These are phyloP conservation scores for Parauchenoglanis ngamensis DNA, from an alignment of 2,797 vertebrate species.

Conservation along the genomic window DNA sequence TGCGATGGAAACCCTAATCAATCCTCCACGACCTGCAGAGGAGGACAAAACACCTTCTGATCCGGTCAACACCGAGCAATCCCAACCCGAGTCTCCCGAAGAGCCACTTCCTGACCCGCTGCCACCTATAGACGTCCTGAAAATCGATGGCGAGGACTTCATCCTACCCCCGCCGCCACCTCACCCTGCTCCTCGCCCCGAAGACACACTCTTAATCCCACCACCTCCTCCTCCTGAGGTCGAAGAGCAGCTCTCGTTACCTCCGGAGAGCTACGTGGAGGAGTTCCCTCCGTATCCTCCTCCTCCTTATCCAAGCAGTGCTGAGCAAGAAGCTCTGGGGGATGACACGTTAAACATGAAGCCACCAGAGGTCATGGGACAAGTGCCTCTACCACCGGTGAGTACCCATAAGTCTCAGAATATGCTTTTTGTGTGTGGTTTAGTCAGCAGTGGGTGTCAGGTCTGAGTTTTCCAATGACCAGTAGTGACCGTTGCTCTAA, in stretches of 20 bases:
- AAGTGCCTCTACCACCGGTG: conserved; percentile 90
- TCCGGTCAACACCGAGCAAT: conserved; percentile 62
- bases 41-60: conserved; percentile 63
- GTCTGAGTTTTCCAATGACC: background rate
- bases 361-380: conserved; percentile 92
- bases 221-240: conserved; percentile 67
- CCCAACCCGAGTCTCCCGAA: conserved; percentile 46
- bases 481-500: background rate
- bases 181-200: conserved; percentile 77
- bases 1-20: conserved; percentile 88
- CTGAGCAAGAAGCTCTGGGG: conserved; percentile 83
- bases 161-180: conserved; percentile 70
- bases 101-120: conserved; percentile 49
- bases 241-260: conserved; percentile 70
- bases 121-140: conserved; percentile 40
- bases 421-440: background rate
- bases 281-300: conserved; percentile 95
- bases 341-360: conserved; percentile 87
- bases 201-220: conserved; percentile 60
- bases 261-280: conserved; percentile 83
- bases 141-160: conserved; percentile 65
- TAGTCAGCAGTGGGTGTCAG: background rate
- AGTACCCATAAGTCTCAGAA: conserved; percentile 56
- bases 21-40: conserved; percentile 69
- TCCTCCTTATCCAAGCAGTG: conserved; percentile 90